A percentile compares a stretch with the other conserved stretches of the same genome.
Evolutionary conservation across 2,113 vertebrate genomes (phyloP).

Genomic region (Notarius lentiginosus): DNA sequence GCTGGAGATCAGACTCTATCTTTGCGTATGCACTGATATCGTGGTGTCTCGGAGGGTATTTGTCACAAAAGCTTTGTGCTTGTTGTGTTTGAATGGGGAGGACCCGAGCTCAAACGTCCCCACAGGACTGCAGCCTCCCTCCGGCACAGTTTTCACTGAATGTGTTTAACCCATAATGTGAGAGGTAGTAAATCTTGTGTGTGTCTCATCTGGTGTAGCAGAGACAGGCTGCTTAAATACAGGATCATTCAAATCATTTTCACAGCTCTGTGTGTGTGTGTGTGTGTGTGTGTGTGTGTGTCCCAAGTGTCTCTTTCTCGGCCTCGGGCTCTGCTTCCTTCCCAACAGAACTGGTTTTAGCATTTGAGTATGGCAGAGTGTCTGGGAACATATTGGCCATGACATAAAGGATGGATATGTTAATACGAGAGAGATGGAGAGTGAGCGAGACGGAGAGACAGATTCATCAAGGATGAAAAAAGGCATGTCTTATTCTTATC

Average conservation of each 20-base stretch:
- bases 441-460: neutral
- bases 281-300: conserved; percentile 37
- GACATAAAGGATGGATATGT: conserved; percentile 75
- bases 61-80: conserved; percentile 58
- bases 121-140: conserved; percentile 67
- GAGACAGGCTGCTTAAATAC: conserved; percentile 77
- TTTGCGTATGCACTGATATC: conserved; percentile 67
- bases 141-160: conserved; percentile 60
- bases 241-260: conserved; percentile 77
- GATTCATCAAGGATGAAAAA: neutral
- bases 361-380: conserved; percentile 75
- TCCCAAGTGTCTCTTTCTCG: conserved; percentile 68
- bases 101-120: conserved; percentile 67
- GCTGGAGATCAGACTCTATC: conserved; percentile 8
- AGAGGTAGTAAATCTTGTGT: conserved; percentile 66
- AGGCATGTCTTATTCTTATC: neutral
- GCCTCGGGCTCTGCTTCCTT: conserved; percentile 74
- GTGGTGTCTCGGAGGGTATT: conserved; percentile 66
- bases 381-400: conserved; percentile 78
- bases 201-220: conserved; percentile 71
- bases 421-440: conserved; percentile 60
- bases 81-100: conserved; percentile 66
- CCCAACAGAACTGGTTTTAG: conserved; percentile 67
- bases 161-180: conserved; percentile 61
- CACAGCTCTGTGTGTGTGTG: conserved; percentile 60